Conservation (phyloP, 2,888 invertebrate species). For the Anthophora plumipes region DNA sequence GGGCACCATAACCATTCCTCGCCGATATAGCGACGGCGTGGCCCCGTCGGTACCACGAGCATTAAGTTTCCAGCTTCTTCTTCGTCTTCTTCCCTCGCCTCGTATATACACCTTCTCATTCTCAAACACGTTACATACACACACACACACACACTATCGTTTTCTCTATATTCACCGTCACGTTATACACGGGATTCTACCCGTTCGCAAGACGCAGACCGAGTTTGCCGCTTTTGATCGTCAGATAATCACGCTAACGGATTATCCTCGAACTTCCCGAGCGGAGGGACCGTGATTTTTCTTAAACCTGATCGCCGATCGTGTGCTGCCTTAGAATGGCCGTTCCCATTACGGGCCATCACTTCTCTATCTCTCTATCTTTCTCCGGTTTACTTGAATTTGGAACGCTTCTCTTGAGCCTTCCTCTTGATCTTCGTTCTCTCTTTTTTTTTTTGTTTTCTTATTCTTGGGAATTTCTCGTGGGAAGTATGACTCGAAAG, state of each 20-base stretch:
- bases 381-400: not conserved
- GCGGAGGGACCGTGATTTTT: conserved; percentile 13
- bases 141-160: too few relatives aligned
- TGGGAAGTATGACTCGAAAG: conserved; percentile 2
- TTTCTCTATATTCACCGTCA: conserved; percentile 42
- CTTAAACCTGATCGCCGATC: conserved; percentile 23
- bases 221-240: conserved; percentile 62
- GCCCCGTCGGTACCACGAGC: conserved; percentile 70
- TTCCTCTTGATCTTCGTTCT: not conserved
- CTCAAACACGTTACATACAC: conserved; percentile 11
- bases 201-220: conserved; percentile 31
- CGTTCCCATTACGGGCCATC: conserved; percentile 6
- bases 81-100: conserved; percentile 53
- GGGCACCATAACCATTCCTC: conserved; percentile 74
- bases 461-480: conserved; percentile 1
- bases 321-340: conserved; percentile 9
- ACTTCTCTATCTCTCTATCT: not conserved
- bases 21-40: conserved; percentile 65
- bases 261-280: conserved; percentile 41
- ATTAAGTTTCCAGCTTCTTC: conserved; percentile 72
- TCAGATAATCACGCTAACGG: conserved; percentile 62
- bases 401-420: conserved; percentile 4
- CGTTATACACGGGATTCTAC: conserved; percentile 11
- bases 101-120: not conserved
- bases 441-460: not conserved